Conservation (phyloP, 2,888 invertebrate species). For the Pyrochroa serraticornis region DNA sequence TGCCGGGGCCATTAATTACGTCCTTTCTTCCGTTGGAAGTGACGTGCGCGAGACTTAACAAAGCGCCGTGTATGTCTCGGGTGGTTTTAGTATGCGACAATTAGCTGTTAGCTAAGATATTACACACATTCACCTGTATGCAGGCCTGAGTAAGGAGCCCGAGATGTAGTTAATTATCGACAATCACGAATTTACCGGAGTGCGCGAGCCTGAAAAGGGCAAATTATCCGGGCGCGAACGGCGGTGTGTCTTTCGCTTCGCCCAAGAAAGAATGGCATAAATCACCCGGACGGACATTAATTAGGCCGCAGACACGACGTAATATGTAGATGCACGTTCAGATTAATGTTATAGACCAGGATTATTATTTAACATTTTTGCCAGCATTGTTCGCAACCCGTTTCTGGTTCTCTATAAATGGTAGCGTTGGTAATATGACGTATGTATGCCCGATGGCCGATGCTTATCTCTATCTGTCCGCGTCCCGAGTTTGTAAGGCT, state of each 20-base stretch:
- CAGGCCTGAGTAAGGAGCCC: conserved; percentile 17
- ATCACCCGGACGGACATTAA: conserved; percentile 56
- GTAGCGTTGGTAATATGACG: conserved; percentile 39
- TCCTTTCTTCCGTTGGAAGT: conserved; percentile 11
- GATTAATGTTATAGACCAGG: conserved; percentile 49
- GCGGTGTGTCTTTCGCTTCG: conserved; percentile 41
- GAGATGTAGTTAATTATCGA: conserved; percentile 30
- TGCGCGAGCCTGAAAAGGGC: conserved; percentile 43
- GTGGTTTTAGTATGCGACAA: conserved; percentile 25
- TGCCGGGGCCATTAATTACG: conserved; percentile 12
- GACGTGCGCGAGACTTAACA: conserved; percentile 9
- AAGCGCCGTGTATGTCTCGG: conserved; percentile 12
- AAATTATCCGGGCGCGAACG: conserved; percentile 43
- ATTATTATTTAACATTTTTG: conserved; percentile 40
- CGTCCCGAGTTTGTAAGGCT: not conserved
- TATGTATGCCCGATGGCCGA: conserved; percentile 36
- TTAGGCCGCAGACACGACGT: conserved; percentile 55
- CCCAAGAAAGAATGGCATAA: conserved; percentile 52
- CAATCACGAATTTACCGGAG: conserved; percentile 31
- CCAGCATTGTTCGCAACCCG: too few species aligned
- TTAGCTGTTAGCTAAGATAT: conserved; percentile 35
- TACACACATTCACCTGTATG: conserved; percentile 34
- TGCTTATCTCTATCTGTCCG: conserved; percentile 33
- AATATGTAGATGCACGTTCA: conserved; percentile 56
- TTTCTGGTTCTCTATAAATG: conserved; percentile 37